phyloP scores from a whole-genome alignment of 2,888 invertebrate genomes.

The Embidobia sp. region DNA sequence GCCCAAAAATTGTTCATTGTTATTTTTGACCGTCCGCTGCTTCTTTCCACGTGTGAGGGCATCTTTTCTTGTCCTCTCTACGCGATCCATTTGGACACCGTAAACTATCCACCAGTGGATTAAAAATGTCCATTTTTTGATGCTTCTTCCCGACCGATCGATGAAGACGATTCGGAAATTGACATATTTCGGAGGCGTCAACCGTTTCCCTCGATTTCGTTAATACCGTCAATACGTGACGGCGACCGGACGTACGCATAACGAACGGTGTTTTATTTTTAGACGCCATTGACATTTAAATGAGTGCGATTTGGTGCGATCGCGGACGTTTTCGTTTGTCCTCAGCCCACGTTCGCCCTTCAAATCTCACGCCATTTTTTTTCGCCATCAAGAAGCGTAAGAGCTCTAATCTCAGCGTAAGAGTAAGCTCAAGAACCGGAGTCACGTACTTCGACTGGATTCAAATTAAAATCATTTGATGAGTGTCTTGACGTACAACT shows the following conservation, averaged over 20 bases:
- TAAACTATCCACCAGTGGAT: constrained; percentile 66
- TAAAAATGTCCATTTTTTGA: constrained; percentile 15
- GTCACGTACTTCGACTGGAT: too few species aligned
- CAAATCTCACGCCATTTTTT: constrained; percentile 53
- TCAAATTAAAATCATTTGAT: too few species aligned
- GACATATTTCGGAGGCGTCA: too few species aligned
- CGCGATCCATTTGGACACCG: constrained; percentile 40
- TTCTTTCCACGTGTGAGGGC: constrained; percentile 14
- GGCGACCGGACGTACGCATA: constrained; percentile 37
- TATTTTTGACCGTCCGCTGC: constrained; percentile 38
- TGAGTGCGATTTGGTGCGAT: constrained; percentile 66
- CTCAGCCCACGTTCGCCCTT: constrained; percentile 64
- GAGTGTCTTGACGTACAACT: too few species aligned
- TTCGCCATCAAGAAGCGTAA: constrained; percentile 7
- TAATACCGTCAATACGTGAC: too few species aligned
- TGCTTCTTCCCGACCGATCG: neutral
- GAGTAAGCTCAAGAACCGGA: too few species aligned
- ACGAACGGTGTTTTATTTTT: constrained; percentile 69
- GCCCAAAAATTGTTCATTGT: constrained; percentile 39
- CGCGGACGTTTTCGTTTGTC: constrained; percentile 59
- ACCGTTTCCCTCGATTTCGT: neutral
- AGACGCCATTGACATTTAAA: constrained; percentile 76
- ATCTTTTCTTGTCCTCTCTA: neutral
- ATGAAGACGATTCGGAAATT: too few species aligned
- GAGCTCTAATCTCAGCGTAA: too few species aligned